Conservation (phyloP, 2,113 vertebrate genomes). For the Malurus alboscapulatus region DNA sequence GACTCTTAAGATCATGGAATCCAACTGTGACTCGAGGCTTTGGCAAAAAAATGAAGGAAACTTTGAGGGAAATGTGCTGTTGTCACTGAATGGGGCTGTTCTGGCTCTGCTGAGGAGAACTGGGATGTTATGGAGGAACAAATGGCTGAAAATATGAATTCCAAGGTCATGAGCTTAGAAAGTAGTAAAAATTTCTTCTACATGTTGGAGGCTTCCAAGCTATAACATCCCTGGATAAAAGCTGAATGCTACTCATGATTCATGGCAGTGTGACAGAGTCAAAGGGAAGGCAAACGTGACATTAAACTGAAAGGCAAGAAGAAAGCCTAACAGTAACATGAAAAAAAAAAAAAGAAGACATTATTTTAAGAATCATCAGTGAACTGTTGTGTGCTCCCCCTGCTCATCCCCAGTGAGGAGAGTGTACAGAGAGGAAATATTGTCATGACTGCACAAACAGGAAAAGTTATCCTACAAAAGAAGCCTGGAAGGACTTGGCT, state of each 20-base stretch:
- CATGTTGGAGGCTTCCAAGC: background rate
- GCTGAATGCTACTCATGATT: background rate
- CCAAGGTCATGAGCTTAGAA: background rate
- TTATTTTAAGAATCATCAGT: background rate
- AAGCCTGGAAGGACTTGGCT: background rate
- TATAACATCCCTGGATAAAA: background rate
- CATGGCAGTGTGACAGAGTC: background rate
- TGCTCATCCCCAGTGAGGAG: background rate
- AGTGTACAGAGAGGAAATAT: background rate
- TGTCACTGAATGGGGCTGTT: background rate
- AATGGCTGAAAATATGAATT: background rate
- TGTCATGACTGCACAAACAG: background rate
- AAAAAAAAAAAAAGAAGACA: background rate
- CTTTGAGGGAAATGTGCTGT: background rate
- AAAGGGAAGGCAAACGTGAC: background rate
- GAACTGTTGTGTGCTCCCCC: background rate
- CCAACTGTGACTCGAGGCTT: background rate
- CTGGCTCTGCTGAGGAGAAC: background rate
- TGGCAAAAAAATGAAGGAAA: constrained; percentile 3
- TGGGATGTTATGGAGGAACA: background rate
- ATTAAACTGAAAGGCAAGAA: background rate
- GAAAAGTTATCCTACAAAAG: background rate
- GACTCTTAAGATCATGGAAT: background rate
- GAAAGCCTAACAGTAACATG: background rate
- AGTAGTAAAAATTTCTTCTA: background rate